These are phyloP conservation scores for Nothoprocta perdicaria DNA, from an alignment of 2,113 vertebrate genomes.

Conservation along the genomic window DNA sequence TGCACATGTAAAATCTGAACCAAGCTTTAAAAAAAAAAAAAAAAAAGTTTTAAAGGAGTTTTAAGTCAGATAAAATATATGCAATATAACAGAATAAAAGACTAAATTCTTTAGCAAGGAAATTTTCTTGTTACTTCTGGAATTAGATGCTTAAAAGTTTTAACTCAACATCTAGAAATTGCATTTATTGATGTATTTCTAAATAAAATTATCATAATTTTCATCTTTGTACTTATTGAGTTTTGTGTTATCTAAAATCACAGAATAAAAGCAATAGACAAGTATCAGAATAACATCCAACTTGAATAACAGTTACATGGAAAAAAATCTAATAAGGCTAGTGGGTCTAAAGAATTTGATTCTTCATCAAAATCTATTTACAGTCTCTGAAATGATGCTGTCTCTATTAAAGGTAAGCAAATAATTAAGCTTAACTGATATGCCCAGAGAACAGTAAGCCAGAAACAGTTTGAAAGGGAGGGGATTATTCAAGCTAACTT, in stretches of 20 bases:
- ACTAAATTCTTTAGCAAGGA: neutral
- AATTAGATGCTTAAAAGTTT: neutral
- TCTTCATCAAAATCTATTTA: slow-evolving; percentile 64
- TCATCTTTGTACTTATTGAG: neutral
- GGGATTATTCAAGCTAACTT: slow-evolving; percentile 64
- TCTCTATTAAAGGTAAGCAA: slow-evolving; percentile 52
- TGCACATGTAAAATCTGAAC: neutral
- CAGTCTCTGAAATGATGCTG: slow-evolving; percentile 53
- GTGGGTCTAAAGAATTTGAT: slow-evolving; percentile 46
- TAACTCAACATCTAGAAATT: neutral
- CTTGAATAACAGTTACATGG: slow-evolving; percentile 5
- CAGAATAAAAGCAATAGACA: neutral
- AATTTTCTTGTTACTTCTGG: neutral
- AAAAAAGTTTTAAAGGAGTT: neutral
- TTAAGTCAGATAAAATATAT: neutral
- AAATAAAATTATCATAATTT: neutral
- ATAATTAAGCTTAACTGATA: slow-evolving; percentile 43
- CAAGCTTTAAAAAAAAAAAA: neutral
- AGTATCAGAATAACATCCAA: neutral
- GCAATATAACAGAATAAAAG: neutral
- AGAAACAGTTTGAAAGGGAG: slow-evolving; percentile 57
- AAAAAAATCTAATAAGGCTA: neutral
- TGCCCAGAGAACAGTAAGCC: slow-evolving; percentile 39
- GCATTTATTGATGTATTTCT: neutral
- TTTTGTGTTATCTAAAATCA: neutral